Evolutionary conservation across 2,113 vertebrate species (phyloP), one percentile per base, ranked within the genome.

Genomic region (Platysternon megacephalum): DNA sequence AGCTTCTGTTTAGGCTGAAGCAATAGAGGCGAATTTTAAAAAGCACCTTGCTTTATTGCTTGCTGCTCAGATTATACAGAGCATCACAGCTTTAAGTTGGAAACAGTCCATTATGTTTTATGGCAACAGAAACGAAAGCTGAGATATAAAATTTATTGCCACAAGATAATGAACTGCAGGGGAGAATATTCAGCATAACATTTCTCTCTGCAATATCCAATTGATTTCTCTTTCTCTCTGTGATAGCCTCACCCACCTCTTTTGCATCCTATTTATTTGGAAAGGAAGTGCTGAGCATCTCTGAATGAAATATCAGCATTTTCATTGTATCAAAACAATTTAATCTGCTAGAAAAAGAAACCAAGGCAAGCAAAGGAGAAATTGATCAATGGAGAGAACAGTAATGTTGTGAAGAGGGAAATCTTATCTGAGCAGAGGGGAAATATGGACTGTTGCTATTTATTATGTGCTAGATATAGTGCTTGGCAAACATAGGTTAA

Each of bases 1-100:
- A 78, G 83, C 87, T 88, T 68, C n/a, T 48, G 8, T 56, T 11
- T 52, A 39, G 48, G 83, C 46, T 53, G 87, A 94, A 91, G 78
- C 28, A 24, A 49, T 0, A 2, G 89, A 96, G 58, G 86, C 83
- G 94, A 91, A 81, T 81, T 88, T 94, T 91, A 24, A 86, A 94
- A 93, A 91, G n/a, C 91, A 87, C 93, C 90, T 97, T 93, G 86
- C 53, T 84, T 95, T 97, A 97, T 93, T 96, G 85, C 93, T 94
- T 65, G 82, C 87, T 95, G 91, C 82, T 24, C 87, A 91, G 83
- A 85, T 96, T 89, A 94, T 88, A 86, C 74, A 80, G 87, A 90
- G 44, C 56, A 44, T 19, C 94, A 52, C 1, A 0, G 84, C 80
- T 51, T n/a, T 82, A 42, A 46, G 90, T 95, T 96, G 93, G 96